Evolutionary conservation across 2,888 invertebrate species (phyloP).

Genomic region (Psylliodes chrysocephalus): DNA sequence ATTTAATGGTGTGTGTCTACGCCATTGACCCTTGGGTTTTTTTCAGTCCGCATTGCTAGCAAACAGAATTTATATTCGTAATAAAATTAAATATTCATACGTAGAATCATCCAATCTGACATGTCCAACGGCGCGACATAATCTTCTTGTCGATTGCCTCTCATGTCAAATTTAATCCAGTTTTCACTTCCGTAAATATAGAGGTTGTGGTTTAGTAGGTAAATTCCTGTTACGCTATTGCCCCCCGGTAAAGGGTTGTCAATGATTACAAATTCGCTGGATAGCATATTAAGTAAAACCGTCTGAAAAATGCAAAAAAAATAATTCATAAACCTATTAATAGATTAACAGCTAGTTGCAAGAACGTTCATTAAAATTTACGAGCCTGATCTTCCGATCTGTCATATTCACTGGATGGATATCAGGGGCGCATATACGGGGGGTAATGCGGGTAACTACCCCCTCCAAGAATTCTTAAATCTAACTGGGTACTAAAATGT

Average conservation of each 20-base stretch:
- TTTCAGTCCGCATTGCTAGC: too few relatives aligned
- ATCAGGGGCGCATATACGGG: too few relatives aligned
- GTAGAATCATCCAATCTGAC: constrained; percentile 77
- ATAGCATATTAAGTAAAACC: constrained; percentile 89
- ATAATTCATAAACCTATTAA: not conserved
- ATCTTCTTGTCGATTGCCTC: constrained; percentile 76
- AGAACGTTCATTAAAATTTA: too few relatives aligned
- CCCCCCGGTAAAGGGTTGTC: constrained; percentile 84
- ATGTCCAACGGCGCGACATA: constrained; percentile 69
- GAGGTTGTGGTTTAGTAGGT: constrained; percentile 75
- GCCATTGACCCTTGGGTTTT: too few relatives aligned
- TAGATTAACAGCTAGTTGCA: too few relatives aligned
- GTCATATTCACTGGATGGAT: too few relatives aligned
- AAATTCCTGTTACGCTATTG: constrained; percentile 72
- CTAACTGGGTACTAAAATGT: too few relatives aligned
- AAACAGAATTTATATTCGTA: too few relatives aligned
- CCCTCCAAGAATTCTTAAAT: too few relatives aligned
- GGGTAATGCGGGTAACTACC: too few relatives aligned
- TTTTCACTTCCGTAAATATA: constrained; percentile 80
- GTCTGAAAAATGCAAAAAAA: constrained; percentile 68
- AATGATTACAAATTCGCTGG: constrained; percentile 90
- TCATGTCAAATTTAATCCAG: constrained; percentile 82
- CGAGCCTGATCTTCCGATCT: too few relatives aligned
- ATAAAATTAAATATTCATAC: constrained; percentile 65
- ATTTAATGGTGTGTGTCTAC: too few relatives aligned